Conservation (phyloP, 2,113 vertebrate species). For the Pedetes capensis region DNA sequence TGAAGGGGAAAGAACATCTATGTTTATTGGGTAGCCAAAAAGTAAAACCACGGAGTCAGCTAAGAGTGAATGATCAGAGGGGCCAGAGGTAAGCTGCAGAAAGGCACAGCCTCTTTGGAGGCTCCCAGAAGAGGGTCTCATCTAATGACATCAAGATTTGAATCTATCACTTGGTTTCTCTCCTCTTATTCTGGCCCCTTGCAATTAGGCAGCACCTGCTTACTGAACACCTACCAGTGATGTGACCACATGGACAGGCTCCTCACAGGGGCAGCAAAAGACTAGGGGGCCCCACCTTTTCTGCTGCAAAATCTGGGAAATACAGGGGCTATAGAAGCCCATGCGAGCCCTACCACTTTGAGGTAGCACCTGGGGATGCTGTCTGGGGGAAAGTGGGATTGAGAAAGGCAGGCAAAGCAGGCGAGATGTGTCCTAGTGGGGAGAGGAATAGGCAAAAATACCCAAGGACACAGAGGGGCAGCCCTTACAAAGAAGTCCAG, state of each 20-base stretch:
- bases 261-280: too few relatives aligned
- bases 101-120: accelerated
- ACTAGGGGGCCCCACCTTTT: not conserved
- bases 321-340: not conserved
- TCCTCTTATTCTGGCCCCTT: not conserved
- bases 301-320: not conserved
- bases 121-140: not conserved
- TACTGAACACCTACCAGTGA: not conserved
- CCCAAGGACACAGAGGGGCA: not conserved
- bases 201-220: not conserved
- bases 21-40: not conserved
- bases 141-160: not conserved
- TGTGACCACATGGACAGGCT: not conserved
- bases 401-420: not conserved
- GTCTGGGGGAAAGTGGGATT: not conserved
- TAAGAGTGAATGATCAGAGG: not conserved
- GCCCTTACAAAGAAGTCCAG: not conserved
- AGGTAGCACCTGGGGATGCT: not conserved
- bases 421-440: not conserved
- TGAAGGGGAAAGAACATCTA: not conserved
- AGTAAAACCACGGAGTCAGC: not conserved
- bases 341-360: accelerated
- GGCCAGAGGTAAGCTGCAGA: not conserved
- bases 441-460: not conserved
- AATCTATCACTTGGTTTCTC: not conserved